phyloP scores from a whole-genome alignment of 2,888 invertebrate genomes.

The Oligia strigilis region DNA sequence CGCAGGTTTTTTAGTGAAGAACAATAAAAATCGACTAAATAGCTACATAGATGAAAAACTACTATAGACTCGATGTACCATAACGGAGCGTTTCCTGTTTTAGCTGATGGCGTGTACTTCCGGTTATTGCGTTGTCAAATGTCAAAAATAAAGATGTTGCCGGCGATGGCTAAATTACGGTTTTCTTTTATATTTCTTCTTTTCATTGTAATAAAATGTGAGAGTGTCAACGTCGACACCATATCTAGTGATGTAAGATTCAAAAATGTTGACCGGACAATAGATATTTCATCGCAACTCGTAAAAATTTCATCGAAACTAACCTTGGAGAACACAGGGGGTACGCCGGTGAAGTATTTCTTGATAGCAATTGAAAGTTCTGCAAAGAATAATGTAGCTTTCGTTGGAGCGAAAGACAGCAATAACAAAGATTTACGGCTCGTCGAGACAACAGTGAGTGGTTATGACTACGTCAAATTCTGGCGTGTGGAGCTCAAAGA shows the following conservation, averaged over 20 bases:
- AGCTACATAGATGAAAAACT: not conserved
- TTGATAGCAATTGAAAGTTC: slow-evolving; percentile 93
- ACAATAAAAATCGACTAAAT: slow-evolving; percentile 38
- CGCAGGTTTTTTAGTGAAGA: not conserved
- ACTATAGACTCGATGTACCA: slow-evolving; percentile 1
- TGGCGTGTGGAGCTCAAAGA: slow-evolving; percentile 92
- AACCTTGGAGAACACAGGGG: slow-evolving; percentile 95
- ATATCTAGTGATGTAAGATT: slow-evolving; percentile 91
- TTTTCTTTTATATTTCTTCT: slow-evolving; percentile 81
- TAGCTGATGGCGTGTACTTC: slow-evolving; percentile 86
- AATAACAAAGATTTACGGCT: slow-evolving; percentile 90
- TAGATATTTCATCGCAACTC: slow-evolving; percentile 97
- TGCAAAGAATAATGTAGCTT: slow-evolving; percentile 92
- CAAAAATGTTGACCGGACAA: slow-evolving; percentile 95
- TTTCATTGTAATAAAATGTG: slow-evolving; percentile 76
- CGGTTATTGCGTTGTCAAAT: slow-evolving; percentile 84
- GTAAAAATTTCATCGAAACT: slow-evolving; percentile 95
- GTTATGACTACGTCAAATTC: slow-evolving; percentile 87
- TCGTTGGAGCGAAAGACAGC: slow-evolving; percentile 93
- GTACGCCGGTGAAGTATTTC: slow-evolving; percentile 93
- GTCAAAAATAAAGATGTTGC: slow-evolving; percentile 78
- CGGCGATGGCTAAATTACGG: slow-evolving; percentile 85
- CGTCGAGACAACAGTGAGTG: slow-evolving; percentile 88
- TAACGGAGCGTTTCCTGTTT: slow-evolving; percentile 66
- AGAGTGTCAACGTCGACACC: slow-evolving; percentile 81